Evolutionary conservation across 1,140 invertebrate genomes (phyloP).

Genomic region (Nymphalis io): DNA sequence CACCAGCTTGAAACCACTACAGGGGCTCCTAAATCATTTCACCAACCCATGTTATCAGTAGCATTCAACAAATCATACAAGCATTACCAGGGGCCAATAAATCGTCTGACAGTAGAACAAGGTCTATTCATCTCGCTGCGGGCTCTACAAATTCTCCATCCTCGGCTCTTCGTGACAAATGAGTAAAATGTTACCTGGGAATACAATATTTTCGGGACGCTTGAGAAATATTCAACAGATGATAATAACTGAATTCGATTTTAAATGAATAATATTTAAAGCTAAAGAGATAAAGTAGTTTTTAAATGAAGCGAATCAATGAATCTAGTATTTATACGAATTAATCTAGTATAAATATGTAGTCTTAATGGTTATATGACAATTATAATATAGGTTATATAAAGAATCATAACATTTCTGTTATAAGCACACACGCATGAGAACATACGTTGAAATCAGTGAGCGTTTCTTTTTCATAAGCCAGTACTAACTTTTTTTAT

Average conservation of each 20-base stretch:
- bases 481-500: too few species aligned
- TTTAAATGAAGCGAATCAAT: too few species aligned
- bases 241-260: background rate
- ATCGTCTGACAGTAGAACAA: slow-evolving; percentile 50
- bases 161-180: slow-evolving; percentile 45
- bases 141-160: slow-evolving; percentile 57
- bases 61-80: slow-evolving; percentile 48
- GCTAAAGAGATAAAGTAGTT: too few species aligned
- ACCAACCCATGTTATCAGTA: slow-evolving; percentile 27
- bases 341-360: too few species aligned
- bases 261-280: too few species aligned
- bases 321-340: too few species aligned
- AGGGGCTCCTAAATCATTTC: background rate
- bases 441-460: too few species aligned
- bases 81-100: slow-evolving; percentile 46
- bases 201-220: slow-evolving; percentile 1
- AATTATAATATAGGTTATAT: too few species aligned
- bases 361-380: too few species aligned
- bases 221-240: background rate
- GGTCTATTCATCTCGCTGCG: slow-evolving; percentile 54
- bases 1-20: background rate
- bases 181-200: slow-evolving; percentile 11
- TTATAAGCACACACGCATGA: too few species aligned
- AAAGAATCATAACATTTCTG: too few species aligned
- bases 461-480: too few species aligned